Base-by-base conservation (phyloP, 2,888 invertebrate genomes). In the Drepanosiphum platanoidis region DNA sequence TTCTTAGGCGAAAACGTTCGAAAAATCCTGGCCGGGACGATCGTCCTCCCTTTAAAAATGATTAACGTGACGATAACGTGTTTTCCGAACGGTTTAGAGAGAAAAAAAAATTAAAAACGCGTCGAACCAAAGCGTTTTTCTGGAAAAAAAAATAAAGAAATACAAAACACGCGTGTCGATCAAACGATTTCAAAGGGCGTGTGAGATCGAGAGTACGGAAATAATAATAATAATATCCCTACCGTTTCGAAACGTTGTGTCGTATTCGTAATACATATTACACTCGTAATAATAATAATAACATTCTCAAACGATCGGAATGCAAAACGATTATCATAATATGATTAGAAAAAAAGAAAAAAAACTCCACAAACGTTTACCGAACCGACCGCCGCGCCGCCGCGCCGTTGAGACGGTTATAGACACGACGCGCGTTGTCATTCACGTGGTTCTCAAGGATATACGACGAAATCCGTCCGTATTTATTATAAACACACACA, bases 371-470 rank as follows among this genome's bases (percentile, higher is more conserved):
- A 52, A 52, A 74, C 74, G 74, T 32, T 74, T 52, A 74, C 39
- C 61, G 22, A 61, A 77, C 61, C 39, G 39, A 64, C 52, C 13
- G 52, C 36, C 9, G 61, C 30, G 64, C 36, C 36, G 58, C n/a
- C n/a, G n/a, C n/a, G 34, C 58, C 75, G 34, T 61, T 61, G 58
- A 77, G 36, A 77, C n/a, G 75, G 36, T 77, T 58, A 77, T 52
- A 46, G 74, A 74, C 42, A 46, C n/a, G n/a, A 52, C 74, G 22
- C 30, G 30, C 18, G 46, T 77, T 46, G 46, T 77, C 64, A 42
- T 64, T 78, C 30, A 39, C n/a, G n/a, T n/a, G 39, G 64, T 78
- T 78, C 39, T 64, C 77, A 64, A 78, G 77, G 39, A 39, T 46
- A 18, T 46, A 18, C 13, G 18, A 46, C 46, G 46, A n/a, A n/a